Conservation (phyloP, 2,888 invertebrate genomes). For the Pseudoips prasinana region DNA sequence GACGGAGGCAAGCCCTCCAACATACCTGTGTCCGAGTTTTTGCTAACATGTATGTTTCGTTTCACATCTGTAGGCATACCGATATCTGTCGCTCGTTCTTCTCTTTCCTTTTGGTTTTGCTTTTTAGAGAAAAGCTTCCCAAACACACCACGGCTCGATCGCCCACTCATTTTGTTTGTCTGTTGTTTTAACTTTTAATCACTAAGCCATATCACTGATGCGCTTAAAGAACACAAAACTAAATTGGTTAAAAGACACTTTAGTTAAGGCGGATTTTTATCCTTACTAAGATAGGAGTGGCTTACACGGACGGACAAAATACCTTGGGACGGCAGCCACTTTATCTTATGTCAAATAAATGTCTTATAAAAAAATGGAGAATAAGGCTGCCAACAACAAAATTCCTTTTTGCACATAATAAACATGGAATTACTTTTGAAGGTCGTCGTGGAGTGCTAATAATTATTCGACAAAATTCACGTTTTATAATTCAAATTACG, state of each 20-base stretch:
- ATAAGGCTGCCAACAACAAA: too few species aligned
- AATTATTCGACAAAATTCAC: too few species aligned
- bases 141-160: slow-evolving; percentile 74
- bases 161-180: slow-evolving; percentile 72
- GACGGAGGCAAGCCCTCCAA: slow-evolving; percentile 92
- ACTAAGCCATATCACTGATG: slow-evolving; percentile 60
- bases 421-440: too few species aligned
- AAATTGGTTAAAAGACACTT: slow-evolving; percentile 53
- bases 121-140: slow-evolving; percentile 77
- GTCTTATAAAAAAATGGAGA: slow-evolving; percentile 29
- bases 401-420: too few species aligned
- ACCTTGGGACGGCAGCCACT: slow-evolving; percentile 42
- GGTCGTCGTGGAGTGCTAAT: too few species aligned
- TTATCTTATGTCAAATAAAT: slow-evolving; percentile 58
- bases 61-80: slow-evolving; percentile 93
- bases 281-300: slow-evolving; percentile 67
- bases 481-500: too few species aligned
- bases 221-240: slow-evolving; percentile 48
- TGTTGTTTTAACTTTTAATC: slow-evolving; percentile 35
- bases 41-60: slow-evolving; percentile 93
- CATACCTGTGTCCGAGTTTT: slow-evolving; percentile 90
- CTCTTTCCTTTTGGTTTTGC: slow-evolving; percentile 54
- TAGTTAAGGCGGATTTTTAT: slow-evolving; percentile 47
- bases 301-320: slow-evolving; percentile 68
- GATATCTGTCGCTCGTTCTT: slow-evolving; percentile 85